These are phyloP conservation scores for Mormyrus lacerda DNA, from an alignment of 2,113 vertebrate genomes.

Conservation along the genomic window DNA sequence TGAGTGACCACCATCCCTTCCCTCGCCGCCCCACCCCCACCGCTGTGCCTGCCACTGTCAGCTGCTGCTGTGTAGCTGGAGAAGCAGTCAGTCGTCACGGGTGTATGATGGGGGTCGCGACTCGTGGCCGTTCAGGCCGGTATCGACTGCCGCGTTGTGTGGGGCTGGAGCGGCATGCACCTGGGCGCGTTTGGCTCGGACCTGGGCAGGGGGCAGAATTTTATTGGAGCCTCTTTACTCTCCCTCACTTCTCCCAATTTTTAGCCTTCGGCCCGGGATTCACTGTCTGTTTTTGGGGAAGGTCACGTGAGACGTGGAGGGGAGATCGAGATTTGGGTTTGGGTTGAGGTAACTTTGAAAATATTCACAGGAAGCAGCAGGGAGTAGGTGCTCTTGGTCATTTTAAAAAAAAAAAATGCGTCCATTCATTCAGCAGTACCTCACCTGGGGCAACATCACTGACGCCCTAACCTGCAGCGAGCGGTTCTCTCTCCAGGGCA, in stretches of 20 bases:
- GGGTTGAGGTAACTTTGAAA: neutral
- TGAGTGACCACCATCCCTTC: constrained; percentile 65
- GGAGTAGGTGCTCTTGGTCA: neutral
- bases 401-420: neutral
- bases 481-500: neutral
- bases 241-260: constrained; percentile 34
- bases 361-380: neutral
- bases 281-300: neutral
- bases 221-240: constrained; percentile 34
- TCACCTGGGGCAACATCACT: neutral
- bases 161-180: constrained; percentile 42
- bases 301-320: neutral
- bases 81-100: constrained; percentile 10
- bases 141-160: neutral
- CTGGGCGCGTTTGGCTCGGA: constrained; percentile 58
- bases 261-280: constrained; percentile 34
- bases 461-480: neutral
- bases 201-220: constrained; percentile 31
- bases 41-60: constrained; percentile 19
- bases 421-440: neutral
- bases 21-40: constrained; percentile 19
- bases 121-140: neutral
- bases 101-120: neutral
- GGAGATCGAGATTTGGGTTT: neutral
- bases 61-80: constrained; percentile 26